Evolutionary conservation across 1,140 invertebrate genomes (phyloP).

Genomic region (Dufourea novaeangliae): DNA sequence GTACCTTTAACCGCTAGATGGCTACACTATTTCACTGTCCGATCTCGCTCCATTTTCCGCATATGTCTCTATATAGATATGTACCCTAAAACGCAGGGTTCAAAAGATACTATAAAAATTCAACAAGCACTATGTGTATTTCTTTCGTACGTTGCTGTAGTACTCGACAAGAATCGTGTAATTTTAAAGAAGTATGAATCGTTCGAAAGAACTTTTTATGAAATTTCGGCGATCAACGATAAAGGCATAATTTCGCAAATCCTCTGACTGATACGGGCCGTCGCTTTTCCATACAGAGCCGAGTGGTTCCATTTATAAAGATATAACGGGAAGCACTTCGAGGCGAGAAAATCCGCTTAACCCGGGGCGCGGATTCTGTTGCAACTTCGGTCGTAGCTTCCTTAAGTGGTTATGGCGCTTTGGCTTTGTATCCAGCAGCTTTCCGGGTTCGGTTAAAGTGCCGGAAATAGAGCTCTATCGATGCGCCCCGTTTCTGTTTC

Average conservation of each 20-base stretch:
- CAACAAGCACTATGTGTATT: too few species aligned
- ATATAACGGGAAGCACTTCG: conserved; percentile 73
- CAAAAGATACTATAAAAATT: too few species aligned
- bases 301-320: conserved; percentile 79
- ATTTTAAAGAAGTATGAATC: too few species aligned
- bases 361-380: conserved; percentile 48
- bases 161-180: too few species aligned
- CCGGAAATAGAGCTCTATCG: conserved; percentile 57
- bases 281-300: conserved; percentile 33
- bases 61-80: too few species aligned
- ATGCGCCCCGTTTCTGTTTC: background rate
- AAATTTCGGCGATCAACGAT: conserved; percentile 31
- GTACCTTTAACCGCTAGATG: too few species aligned
- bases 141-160: too few species aligned
- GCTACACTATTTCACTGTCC: too few species aligned
- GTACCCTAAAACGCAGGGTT: too few species aligned
- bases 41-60: too few species aligned
- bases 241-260: conserved; percentile 74
- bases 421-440: conserved; percentile 67
- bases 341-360: conserved; percentile 73
- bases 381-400: conserved; percentile 57
- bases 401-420: conserved; percentile 76
- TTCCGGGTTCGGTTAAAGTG: conserved; percentile 52
- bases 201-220: too few species aligned
- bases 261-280: conserved; percentile 69